Conservation (phyloP, 2,113 vertebrate genomes). For the Neomonachus schauinslandi region DNA sequence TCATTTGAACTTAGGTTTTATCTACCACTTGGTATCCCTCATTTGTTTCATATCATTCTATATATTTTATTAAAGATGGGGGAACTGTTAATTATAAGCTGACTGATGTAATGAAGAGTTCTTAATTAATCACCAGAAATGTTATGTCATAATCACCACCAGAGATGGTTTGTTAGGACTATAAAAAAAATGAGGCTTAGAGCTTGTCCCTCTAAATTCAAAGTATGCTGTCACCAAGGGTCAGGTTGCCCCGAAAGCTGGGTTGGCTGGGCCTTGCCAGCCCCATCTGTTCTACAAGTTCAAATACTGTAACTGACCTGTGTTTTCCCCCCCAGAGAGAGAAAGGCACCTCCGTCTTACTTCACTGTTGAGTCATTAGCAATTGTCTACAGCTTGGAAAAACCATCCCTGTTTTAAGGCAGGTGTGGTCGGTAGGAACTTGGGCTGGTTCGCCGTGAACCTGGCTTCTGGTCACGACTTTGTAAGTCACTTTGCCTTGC, state of each 20-base stretch:
- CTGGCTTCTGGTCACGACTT: background rate
- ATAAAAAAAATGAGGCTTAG: background rate
- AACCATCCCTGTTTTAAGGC: background rate
- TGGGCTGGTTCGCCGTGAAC: background rate
- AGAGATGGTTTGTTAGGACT: constrained; percentile 39
- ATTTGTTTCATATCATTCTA: constrained; percentile 77
- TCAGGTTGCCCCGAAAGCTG: background rate
- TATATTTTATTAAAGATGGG: constrained; percentile 80
- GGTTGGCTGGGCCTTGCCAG: background rate
- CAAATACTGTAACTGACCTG: background rate
- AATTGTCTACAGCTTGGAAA: background rate
- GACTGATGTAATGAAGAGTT: constrained; percentile 77
- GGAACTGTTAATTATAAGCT: constrained; percentile 81
- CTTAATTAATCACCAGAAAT: constrained; percentile 80
- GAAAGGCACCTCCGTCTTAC: background rate
- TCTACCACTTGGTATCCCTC: constrained; percentile 73
- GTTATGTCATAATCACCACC: constrained; percentile 33
- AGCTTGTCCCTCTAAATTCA: background rate
- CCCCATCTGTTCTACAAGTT: background rate
- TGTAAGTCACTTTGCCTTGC: background rate
- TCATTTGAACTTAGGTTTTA: constrained; percentile 76
- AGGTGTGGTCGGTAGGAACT: background rate
- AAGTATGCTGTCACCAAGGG: background rate
- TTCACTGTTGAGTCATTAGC: background rate
- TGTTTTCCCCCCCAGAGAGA: background rate